Evolutionary conservation across 1,140 invertebrate genomes (phyloP).

Genomic region (Anthonomus grandis): DNA sequence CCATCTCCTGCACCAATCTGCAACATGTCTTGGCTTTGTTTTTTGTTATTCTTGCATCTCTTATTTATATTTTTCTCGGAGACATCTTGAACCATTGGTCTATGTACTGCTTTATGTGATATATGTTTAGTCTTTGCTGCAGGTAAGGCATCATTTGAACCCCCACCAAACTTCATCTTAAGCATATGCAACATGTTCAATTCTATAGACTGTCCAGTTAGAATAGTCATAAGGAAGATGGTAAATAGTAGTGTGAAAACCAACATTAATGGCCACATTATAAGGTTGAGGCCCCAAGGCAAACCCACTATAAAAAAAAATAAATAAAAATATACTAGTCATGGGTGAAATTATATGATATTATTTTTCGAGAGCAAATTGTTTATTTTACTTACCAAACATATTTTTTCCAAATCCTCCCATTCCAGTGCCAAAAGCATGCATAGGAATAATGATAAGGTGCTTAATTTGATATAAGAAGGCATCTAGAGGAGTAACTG

Average conservation of each 20-base stretch:
- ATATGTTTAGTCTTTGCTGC: slow-evolving; percentile 11
- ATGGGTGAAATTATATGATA: slow-evolving; percentile 2
- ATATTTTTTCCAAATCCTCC: slow-evolving; percentile 26
- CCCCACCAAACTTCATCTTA: slow-evolving; percentile 17
- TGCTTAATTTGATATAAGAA: slow-evolving; percentile 24
- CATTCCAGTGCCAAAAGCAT: slow-evolving; percentile 25
- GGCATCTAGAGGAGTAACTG: slow-evolving; percentile 25
- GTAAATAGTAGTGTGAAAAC: slow-evolving; percentile 16
- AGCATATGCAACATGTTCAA: slow-evolving; percentile 23
- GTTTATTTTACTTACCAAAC: slow-evolving; percentile 22
- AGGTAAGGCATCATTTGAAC: not conserved
- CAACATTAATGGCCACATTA: slow-evolving; percentile 27
- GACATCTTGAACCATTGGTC: slow-evolving; percentile 22
- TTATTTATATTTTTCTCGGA: not conserved
- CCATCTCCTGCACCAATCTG: too few species aligned
- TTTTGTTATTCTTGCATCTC: not conserved
- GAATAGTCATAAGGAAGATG: slow-evolving; percentile 6
- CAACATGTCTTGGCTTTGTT: too few species aligned
- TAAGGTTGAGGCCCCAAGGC: slow-evolving; percentile 22
- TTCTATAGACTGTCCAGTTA: slow-evolving; percentile 16
- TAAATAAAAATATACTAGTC: not conserved
- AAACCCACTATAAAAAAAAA: slow-evolving; percentile 21
- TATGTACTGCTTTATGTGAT: slow-evolving; percentile 4
- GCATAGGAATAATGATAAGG: slow-evolving; percentile 25
- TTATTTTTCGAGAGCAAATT: not conserved